Conservation (phyloP, 2,797 vertebrate genomes). For the Tokudaia muenninki region DNA sequence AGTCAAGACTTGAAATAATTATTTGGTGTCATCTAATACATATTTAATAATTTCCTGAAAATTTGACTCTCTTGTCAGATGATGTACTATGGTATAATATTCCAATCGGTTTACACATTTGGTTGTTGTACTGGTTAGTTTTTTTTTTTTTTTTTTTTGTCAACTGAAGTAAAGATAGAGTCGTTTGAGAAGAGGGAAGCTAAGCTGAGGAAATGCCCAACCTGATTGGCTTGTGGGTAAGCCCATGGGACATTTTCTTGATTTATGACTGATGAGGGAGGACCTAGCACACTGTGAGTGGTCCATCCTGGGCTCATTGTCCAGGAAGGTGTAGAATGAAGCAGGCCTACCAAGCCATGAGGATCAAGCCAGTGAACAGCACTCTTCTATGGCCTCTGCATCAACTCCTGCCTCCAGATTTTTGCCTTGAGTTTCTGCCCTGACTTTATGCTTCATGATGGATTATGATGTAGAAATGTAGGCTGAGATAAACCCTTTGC, state of each 20-base stretch:
- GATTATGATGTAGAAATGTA: background rate
- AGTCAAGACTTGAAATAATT: slow-evolving; percentile 28
- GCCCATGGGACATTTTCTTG: background rate
- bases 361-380: background rate
- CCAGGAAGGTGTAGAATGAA: background rate
- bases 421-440: background rate
- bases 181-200: background rate
- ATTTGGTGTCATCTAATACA: background rate
- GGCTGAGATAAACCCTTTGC: background rate
- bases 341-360: background rate
- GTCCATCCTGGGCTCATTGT: background rate
- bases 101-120: background rate
- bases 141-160: no score
- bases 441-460: background rate
- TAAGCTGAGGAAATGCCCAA: background rate
- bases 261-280: background rate
- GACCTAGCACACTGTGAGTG: background rate
- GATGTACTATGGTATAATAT: background rate
- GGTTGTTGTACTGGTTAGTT: background rate
- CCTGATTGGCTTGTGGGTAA: background rate
- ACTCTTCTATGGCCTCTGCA: background rate
- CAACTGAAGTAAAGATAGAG: background rate
- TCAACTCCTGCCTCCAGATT: background rate
- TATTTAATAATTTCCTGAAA: background rate
- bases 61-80: background rate